Conservation (phyloP, 2,888 invertebrate genomes). For the Idaea biselata region DNA sequence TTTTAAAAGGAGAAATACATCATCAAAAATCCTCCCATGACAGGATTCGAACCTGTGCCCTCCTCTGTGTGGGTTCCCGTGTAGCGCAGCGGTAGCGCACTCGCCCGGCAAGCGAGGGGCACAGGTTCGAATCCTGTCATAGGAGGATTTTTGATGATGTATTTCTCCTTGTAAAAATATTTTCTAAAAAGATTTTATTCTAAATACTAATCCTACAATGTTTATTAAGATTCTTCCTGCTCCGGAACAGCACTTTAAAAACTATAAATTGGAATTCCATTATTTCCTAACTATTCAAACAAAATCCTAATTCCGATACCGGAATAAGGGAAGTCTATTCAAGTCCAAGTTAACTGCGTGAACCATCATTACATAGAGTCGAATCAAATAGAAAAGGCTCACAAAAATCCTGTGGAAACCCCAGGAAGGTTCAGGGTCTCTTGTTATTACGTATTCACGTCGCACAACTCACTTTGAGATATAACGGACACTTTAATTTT, state of each 20-base stretch:
- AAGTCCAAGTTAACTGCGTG: slow-evolving; percentile 10
- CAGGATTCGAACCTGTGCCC: too few relatives aligned
- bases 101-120: too few relatives aligned
- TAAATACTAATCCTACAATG: too few relatives aligned
- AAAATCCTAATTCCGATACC: neutral
- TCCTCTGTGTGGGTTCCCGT: too few relatives aligned
- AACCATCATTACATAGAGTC: slow-evolving; percentile 4
- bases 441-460: slow-evolving; percentile 51
- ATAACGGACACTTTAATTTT: slow-evolving; percentile 41
- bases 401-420: slow-evolving; percentile 40
- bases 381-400: slow-evolving; percentile 28
- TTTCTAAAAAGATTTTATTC: too few relatives aligned
- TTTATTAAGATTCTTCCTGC: too few relatives aligned
- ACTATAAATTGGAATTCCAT: neutral
- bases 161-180: too few relatives aligned
- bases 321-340: slow-evolving; percentile 13
- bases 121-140: too few relatives aligned
- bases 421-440: slow-evolving; percentile 27
- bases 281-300: neutral
- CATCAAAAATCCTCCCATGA: too few relatives aligned
- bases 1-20: too few relatives aligned
- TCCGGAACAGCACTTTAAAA: neutral
- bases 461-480: slow-evolving; percentile 52
- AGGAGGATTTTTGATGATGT: too few relatives aligned
- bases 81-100: too few relatives aligned